Evolutionary conservation across 2,888 invertebrate species (phyloP).

Genomic region (Xestoiulus laeticollis): DNA sequence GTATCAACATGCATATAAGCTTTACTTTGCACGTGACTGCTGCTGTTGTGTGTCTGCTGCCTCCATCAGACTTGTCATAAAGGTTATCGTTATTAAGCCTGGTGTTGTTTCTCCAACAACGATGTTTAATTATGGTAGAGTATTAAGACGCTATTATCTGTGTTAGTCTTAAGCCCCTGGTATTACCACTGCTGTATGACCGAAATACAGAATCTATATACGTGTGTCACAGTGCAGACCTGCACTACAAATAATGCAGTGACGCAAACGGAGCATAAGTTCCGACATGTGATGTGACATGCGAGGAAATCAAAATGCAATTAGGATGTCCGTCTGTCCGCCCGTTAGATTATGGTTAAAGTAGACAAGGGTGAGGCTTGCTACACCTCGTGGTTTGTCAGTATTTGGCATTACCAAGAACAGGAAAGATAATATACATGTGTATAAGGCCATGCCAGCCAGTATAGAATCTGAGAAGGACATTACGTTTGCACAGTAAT

Average conservation of each 20-base stretch:
- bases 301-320: slow-evolving; percentile 45
- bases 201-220: background rate
- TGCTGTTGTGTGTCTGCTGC: slow-evolving; percentile 17
- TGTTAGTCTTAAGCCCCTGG: slow-evolving; percentile 32
- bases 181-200: slow-evolving; percentile 45
- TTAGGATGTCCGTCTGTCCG: slow-evolving; percentile 40
- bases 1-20: background rate
- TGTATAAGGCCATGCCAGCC: background rate
- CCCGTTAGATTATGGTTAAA: background rate
- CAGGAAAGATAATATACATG: background rate
- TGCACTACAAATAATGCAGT: background rate
- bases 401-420: background rate
- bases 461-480: background rate
- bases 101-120: slow-evolving; percentile 36
- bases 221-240: background rate
- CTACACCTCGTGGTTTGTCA: background rate
- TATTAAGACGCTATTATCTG: slow-evolving; percentile 48
- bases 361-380: background rate
- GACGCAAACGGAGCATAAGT: slow-evolving; percentile 5
- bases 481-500: background rate
- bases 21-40: slow-evolving; percentile 17
- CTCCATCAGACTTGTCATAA: slow-evolving; percentile 45
- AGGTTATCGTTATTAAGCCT: slow-evolving; percentile 34
- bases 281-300: slow-evolving; percentile 32
- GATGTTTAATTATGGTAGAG: slow-evolving; percentile 47